These are phyloP conservation scores for Homalodisca vitripennis DNA, from an alignment of 1,140 invertebrate genomes.

Conservation along the genomic window DNA sequence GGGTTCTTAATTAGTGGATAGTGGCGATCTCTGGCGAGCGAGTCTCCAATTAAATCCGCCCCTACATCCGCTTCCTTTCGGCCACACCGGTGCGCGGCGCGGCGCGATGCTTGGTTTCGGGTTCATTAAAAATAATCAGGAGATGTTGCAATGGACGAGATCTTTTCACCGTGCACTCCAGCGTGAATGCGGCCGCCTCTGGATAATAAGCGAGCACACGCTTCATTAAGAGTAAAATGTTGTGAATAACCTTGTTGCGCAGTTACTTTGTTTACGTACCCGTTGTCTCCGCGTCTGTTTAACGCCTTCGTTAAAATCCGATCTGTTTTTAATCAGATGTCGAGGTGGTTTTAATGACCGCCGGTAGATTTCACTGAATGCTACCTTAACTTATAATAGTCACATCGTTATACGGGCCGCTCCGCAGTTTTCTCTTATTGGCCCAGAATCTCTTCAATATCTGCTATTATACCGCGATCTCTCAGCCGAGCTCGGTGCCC, in stretches of 20 bases:
- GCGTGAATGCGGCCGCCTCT: neutral
- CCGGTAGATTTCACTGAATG: too few relatives aligned
- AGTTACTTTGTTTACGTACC: neutral
- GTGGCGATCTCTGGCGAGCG: neutral
- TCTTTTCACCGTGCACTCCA: constrained; percentile 1
- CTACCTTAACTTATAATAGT: too few relatives aligned
- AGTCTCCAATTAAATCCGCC: neutral
- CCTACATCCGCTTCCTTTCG: neutral
- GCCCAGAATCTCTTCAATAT: neutral
- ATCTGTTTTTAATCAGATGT: too few relatives aligned
- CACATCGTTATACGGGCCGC: too few relatives aligned
- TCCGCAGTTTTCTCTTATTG: too few relatives aligned
- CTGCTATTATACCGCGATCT: neutral
- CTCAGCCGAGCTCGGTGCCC: neutral
- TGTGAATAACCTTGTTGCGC: too few relatives aligned
- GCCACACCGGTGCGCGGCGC: neutral
- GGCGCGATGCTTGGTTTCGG: neutral
- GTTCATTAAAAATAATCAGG: constrained; percentile 21
- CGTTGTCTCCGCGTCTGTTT: neutral
- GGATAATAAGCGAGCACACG: too few relatives aligned
- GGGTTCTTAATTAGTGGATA: neutral
- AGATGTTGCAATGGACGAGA: neutral
- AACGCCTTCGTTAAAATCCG: neutral
- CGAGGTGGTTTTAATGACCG: too few relatives aligned
- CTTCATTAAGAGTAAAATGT: constrained; percentile 13